Base-by-base conservation (phyloP, 2,797 vertebrate genomes). In the Eupleurogrammus muticus region DNA sequence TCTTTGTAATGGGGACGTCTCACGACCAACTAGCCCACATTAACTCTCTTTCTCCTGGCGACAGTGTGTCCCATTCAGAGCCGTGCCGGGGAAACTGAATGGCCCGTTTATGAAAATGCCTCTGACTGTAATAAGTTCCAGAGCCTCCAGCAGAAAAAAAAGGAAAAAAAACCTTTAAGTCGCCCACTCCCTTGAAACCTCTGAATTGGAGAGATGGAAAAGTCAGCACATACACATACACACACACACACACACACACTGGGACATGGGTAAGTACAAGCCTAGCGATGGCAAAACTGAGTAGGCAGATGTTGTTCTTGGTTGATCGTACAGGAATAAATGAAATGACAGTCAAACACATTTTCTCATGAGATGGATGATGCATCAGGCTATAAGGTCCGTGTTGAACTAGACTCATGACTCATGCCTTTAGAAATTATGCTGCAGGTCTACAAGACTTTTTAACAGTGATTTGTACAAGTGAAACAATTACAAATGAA, bases 61-160 rank as follows among this genome's bases (percentile, higher is more conserved):
- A 94, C 92, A 94, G 84, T 90, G 85, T 83, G 91, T 91, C 87
- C 87, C 89, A 91, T 93, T 92, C 88, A 95, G 87, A 90, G 81
- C 74, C 66, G 65, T 55, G 81, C 59, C 62, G 67, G 72, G 64
- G 80, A 72, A 84, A 75, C 92, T 94, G 93, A 95, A 95, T 93
- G 87, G 92, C 80, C 75, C 90, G 83, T 93, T 95, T 93, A 94
- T 94, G 82, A 92, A 92, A 87, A 89, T 75, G 86, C 82, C 79
- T 85, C 70, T 77, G 84, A 86, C 82, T 92, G 92, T 93, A 94
- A 94, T 93, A 94, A 82, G 90, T 94, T 94, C 93, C 94, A 94
- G 91, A 89, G 90, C 77, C 80, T 80, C 67, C 32, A 83, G 79
- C 59, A 73, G 78, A 72, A 75, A 77, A 68, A 78, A 67, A 60